Percentiles rank a stretch among this genome's conserved stretches.
These are phyloP conservation scores for Xestoiulus laeticollis DNA, from an alignment of 2,888 invertebrate species.

Conservation along the genomic window DNA sequence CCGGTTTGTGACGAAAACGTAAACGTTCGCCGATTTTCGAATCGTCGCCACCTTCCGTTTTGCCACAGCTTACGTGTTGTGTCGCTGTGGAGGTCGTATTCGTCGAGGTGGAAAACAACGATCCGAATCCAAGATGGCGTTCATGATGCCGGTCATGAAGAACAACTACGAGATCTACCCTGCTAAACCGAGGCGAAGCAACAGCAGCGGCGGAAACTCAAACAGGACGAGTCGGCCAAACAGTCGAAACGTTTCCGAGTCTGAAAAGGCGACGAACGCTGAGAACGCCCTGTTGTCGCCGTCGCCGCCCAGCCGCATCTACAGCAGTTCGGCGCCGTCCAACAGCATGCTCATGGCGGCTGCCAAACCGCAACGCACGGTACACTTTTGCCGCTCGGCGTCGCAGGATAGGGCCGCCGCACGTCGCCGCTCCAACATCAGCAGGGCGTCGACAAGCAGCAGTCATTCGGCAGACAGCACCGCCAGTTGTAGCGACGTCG, in stretches of 20 bases:
- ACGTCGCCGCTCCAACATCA: conserved; percentile 71
- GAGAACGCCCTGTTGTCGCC: conserved; percentile 69
- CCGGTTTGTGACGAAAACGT: no score
- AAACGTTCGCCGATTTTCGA: no score
- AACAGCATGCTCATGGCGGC: conserved; percentile 65
- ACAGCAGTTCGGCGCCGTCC: conserved; percentile 55
- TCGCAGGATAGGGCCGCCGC: conserved; percentile 72
- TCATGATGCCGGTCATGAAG: conserved; percentile 94
- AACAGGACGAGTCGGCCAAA: conserved; percentile 36
- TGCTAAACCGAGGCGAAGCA: conserved; percentile 73
- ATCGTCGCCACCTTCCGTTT: no score
- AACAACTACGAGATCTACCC: conserved; percentile 94
- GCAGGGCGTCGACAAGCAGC: conserved; percentile 67
- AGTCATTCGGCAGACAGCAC: conserved; percentile 29
- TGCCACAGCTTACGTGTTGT: no score
- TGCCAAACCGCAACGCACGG: conserved; percentile 57
- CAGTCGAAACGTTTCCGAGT: conserved; percentile 73
- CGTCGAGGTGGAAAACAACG: no score
- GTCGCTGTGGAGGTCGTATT: no score
- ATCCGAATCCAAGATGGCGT: conserved; percentile 78
- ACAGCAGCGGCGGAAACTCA: conserved; percentile 60
- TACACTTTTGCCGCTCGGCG: conserved; percentile 51
- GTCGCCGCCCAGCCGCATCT: conserved; percentile 69
- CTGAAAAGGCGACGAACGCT: conserved; percentile 77
- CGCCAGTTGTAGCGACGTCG: neutral